A percentile compares a stretch with the other conserved stretches of the same genome.
Evolutionary conservation across 2,113 vertebrate genomes (phyloP).

Genomic region (Neomonachus schauinslandi): DNA sequence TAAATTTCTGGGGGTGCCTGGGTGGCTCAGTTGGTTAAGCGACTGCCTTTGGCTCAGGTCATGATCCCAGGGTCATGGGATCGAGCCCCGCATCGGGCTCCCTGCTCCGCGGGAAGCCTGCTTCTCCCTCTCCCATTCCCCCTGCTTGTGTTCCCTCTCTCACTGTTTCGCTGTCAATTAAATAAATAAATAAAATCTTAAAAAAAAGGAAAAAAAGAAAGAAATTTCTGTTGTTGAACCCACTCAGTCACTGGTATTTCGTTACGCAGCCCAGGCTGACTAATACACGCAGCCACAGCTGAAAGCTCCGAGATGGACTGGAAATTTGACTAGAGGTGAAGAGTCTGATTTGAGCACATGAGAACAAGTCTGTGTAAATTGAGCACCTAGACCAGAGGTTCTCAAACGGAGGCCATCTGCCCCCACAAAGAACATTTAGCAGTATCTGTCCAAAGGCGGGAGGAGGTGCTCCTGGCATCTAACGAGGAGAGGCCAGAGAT

Average conservation of each 20-base stretch:
- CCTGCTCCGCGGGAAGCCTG: no score
- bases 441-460: neutral
- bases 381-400: neutral
- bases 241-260: neutral
- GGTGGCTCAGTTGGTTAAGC: no score
- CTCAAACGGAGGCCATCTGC: neutral
- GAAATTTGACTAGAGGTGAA: neutral
- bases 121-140: no score
- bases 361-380: neutral
- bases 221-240: neutral
- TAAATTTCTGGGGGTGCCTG: neutral
- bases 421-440: neutral
- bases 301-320: neutral
- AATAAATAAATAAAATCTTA: no score
- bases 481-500: neutral
- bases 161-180: no score
- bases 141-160: no score
- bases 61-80: no score
- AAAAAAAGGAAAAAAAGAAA: neutral
- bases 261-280: neutral
- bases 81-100: no score
- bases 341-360: neutral
- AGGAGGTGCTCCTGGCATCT: neutral
- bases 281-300: neutral
- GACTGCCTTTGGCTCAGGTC: no score